phyloP scores from a whole-genome alignment of 92 coral and sea anemone species.

The Umimayanthus chanpuru region DNA sequence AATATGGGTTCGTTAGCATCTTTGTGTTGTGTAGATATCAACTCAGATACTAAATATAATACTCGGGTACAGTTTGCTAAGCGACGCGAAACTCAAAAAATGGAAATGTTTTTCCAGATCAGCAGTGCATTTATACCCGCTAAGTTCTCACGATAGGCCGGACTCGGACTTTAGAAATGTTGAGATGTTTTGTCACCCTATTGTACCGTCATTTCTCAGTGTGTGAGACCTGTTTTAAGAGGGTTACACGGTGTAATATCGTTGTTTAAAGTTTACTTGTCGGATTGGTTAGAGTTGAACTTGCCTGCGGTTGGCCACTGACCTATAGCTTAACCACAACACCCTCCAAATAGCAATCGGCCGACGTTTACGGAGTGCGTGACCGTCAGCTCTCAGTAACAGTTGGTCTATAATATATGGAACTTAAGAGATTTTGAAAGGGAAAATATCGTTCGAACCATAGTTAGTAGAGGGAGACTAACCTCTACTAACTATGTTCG shows the following conservation, averaged over 20 bases:
- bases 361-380: neutral
- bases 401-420: too few species aligned
- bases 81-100: neutral
- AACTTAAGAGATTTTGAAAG: too few species aligned
- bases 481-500: too few species aligned
- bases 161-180: neutral
- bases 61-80: neutral
- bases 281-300: neutral
- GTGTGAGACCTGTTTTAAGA: neutral
- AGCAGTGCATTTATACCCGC: neutral
- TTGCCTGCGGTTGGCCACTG: neutral
- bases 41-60: neutral
- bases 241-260: neutral
- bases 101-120: neutral
- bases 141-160: neutral
- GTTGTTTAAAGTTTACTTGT: neutral
- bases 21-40: neutral
- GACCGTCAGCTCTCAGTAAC: too few species aligned
- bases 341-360: neutral
- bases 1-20: neutral
- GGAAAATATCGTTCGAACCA: too few species aligned
- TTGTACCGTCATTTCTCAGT: neutral
- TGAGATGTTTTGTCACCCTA: neutral
- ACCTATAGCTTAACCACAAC: neutral
- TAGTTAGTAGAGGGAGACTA: too few species aligned